Evolutionary conservation across 37 sponge, comb jelly and placozoan genomes (phyloP), one percentile per base, ranked within the genome.

Genomic region (Theonella swinhoei): DNA sequence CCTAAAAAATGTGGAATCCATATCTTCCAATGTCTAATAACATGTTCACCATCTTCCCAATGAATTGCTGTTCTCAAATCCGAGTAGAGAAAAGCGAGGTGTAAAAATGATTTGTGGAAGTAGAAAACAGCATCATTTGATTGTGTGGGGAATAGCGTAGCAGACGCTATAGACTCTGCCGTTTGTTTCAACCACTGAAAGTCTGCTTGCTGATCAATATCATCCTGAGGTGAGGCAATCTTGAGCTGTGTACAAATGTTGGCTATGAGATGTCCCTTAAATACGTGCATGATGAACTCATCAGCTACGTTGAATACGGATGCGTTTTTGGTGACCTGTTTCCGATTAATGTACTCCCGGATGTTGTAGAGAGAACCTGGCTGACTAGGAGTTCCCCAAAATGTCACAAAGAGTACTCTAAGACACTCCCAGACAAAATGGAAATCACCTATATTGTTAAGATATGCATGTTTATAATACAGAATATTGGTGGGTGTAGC

Each of bases 361-460:
- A 83, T 4, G 70, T 70, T 64, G 43, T 64, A 83, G 3, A 83
- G 42, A 32, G 84, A 75, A 7, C 84, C 84, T 20, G 66, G 32
- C 4, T 83, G 72, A 60, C 39, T 5, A 3, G 67, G 67, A 74
- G 36, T 24, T 3, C 84, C 73, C 84, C 75, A 83, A 31, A 74
- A 74, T 20, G 22, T 64, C 24, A 30, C 3, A 59, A 83, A 83
- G 22, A 74, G 4, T 17, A 75, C 75, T 33, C 39, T n/a, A 5
- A 83, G 64, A 26, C 75, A 76, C 64, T 47, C 64, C 75, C 84
- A 80, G 9, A 80, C 4, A 35, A 80, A 80, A 37, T 80, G 81
- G 43, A 80, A 80, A 42, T 80, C 81, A 25, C 72, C 72, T 72
- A 24, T 24, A 5, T 2, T 28, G 26, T 28, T 28, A 63, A 58